Base-by-base conservation (phyloP, 2,113 vertebrate species). In the Scytalopus superciliaris region DNA sequence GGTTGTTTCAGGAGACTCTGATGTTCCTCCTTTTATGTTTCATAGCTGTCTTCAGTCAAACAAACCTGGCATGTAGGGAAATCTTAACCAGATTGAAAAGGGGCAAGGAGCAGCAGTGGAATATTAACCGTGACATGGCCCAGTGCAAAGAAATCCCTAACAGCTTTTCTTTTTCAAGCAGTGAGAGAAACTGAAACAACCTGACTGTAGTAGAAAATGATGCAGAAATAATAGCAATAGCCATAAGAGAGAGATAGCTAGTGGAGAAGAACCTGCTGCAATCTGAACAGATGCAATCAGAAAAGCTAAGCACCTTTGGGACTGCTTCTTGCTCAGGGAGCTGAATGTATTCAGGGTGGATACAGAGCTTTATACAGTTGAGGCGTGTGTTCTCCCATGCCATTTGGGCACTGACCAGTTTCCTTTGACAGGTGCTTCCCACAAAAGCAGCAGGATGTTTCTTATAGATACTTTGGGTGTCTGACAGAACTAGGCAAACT, bases 21-120 rank as follows among this genome's bases (percentile, higher is more conserved):
- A 82, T 94, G 30, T 76, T 86, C 45, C 17, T 89, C 19, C 42
- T 84, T 91, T 80, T 52, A 93, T 89, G 62, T 90, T 96, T 92
- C 18, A 19, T 19, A 85, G 50, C 53, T 82, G 37, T 31, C 21
- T 93, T 92, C 68, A 63, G 62, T 19, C 31, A 84, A 63, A 37
- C 35, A 97, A 88, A n/a, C 3, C 7, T 86, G 74, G 40, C 52
- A 49, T 5, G 23, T 87, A 67, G 39, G 63, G 28, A 96, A 96
- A 81, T 90, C 31, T 31, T 60, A 39, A 19, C 55, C 12, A 63
- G 60, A 85, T 55, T 90, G 19, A 93, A 94, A 83, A 30, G 21
- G 72, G 44, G 31, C n/a, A 95, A 94, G 30, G 37, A 86, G 69
- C 6, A 90, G 42, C 60, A 67, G n/a, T 59, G 4, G 40, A 92